Evolutionary conservation across 2,113 vertebrate genomes (phyloP).

Genomic region (Potamarius usumacintae): DNA sequence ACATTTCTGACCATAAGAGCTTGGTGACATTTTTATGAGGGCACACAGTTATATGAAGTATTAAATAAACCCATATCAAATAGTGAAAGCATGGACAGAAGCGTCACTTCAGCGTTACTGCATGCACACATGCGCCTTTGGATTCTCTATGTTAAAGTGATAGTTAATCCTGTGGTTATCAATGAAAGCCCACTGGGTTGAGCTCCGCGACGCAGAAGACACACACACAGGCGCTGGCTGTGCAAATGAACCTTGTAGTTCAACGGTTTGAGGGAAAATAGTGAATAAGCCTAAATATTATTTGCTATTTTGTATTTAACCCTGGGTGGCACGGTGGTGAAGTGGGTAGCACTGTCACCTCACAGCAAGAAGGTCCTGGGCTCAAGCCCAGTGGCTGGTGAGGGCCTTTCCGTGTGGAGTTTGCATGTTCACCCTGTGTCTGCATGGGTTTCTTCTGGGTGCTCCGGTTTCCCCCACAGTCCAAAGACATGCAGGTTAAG

Average conservation of each 20-base stretch:
- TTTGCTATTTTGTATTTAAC: too few relatives aligned
- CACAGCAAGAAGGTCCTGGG: too few relatives aligned
- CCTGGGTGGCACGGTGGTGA: too few relatives aligned
- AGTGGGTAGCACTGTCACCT: too few relatives aligned
- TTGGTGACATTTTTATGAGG: conserved; percentile 36
- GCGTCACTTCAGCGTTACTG: background rate
- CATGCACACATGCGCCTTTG: background rate
- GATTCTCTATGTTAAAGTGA: background rate
- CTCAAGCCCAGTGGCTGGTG: too few relatives aligned
- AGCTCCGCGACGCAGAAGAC: background rate
- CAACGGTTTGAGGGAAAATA: background rate
- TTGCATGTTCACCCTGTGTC: too few relatives aligned
- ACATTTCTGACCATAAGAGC: background rate
- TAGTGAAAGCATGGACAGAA: background rate
- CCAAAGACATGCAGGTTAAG: too few relatives aligned
- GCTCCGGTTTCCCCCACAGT: too few relatives aligned
- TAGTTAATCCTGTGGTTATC: background rate
- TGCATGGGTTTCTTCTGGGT: too few relatives aligned
- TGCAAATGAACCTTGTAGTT: background rate
- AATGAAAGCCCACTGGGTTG: background rate
- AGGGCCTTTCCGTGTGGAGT: too few relatives aligned
- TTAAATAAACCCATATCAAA: background rate
- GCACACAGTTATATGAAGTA: conserved; percentile 2
- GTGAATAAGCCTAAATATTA: too few relatives aligned
- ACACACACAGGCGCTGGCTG: background rate